Conservation (phyloP, 2,888 invertebrate species). For the Drosophila hamatofila region DNA sequence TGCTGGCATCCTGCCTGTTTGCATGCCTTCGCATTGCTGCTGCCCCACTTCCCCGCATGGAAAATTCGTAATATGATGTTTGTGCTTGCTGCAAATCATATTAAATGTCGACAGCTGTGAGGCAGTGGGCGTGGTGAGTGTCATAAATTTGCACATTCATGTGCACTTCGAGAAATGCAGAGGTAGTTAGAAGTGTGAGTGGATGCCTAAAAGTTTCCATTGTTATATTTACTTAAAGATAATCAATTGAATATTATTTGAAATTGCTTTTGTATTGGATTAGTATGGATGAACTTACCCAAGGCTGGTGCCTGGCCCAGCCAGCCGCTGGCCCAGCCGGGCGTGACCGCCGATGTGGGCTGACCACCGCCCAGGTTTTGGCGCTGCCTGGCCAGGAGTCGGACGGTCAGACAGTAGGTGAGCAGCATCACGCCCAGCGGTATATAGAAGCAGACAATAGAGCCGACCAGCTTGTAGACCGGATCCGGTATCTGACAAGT, state of each 20-base stretch:
- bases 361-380: constrained; percentile 88
- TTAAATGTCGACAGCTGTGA: constrained; percentile 39
- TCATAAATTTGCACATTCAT: constrained; percentile 2
- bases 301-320: constrained; percentile 87
- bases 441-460: constrained; percentile 97
- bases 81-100: constrained; percentile 46
- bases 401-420: constrained; percentile 96
- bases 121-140: neutral
- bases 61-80: constrained; percentile 41
- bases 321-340: constrained; percentile 92
- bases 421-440: constrained; percentile 97
- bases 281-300: constrained; percentile 84
- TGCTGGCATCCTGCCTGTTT: neutral
- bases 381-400: constrained; percentile 93
- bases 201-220: neutral
- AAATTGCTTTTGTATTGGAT: neutral
- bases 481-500: constrained; percentile 95
- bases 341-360: constrained; percentile 74
- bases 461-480: constrained; percentile 95
- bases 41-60: neutral
- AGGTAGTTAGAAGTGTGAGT: neutral
- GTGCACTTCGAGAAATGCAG: constrained; percentile 1
- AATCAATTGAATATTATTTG: neutral
- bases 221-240: neutral
- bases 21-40: neutral